Evolutionary conservation across 1,140 invertebrate species (phyloP).

Genomic region (Drosophila parabipectinata): DNA sequence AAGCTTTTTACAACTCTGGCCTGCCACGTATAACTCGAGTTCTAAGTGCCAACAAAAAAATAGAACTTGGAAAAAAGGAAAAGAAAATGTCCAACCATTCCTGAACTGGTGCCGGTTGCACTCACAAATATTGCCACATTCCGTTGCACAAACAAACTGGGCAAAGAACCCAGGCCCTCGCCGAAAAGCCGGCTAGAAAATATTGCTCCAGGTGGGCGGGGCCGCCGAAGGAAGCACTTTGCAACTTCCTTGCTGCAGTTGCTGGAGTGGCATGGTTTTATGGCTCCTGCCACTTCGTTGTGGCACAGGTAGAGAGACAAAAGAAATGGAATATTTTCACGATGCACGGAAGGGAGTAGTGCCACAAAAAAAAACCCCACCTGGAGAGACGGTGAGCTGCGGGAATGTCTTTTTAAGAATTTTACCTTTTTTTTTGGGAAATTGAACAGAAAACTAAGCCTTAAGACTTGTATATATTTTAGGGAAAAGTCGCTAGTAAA

Average conservation of each 20-base stretch:
- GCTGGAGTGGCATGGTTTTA: conserved; percentile 38
- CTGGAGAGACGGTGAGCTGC: background rate
- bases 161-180: background rate
- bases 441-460: background rate
- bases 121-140: conserved; percentile 11
- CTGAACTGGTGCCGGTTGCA: background rate
- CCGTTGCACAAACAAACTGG: conserved; percentile 26
- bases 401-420: background rate
- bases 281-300: conserved; percentile 44
- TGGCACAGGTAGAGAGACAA: conserved; percentile 41
- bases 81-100: background rate
- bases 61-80: background rate
- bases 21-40: background rate
- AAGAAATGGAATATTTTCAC: conserved; percentile 41
- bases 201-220: background rate
- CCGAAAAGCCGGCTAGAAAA: background rate
- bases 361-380: background rate
- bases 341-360: background rate
- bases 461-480: background rate
- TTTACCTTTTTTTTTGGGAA: background rate
- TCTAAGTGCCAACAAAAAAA: background rate
- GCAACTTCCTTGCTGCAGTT: conserved; percentile 51
- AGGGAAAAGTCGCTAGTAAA: background rate
- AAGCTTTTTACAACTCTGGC: background rate
- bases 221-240: conserved; percentile 40